Evolutionary conservation across 2,888 invertebrate genomes (phyloP), one percentile per base, ranked within the genome.

Genomic region (Chrysolina haemoptera): DNA sequence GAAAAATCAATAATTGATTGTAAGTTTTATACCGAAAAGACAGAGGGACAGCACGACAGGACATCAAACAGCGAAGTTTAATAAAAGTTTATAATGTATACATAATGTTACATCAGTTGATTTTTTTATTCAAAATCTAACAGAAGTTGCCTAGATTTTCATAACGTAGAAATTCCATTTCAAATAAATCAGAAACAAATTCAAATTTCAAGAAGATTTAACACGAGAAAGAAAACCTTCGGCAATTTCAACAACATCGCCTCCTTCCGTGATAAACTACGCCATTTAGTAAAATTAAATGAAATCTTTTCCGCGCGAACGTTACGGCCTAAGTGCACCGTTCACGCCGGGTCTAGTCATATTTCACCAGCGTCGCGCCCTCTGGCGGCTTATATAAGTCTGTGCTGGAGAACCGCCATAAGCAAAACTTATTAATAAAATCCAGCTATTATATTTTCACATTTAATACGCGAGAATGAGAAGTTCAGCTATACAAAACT

Each of bases 401-500:
- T 59, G 59, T 27, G 35, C 14, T n/a, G 9, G 27, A 27, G n/a
- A 8, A 22, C 9, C 35, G 35, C 73, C 66, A 41, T 68, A 68
- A 73, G 73, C 72, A 73, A 68, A 77, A 77, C 75, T 73, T 73
- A 77, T 75, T 77, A 77, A 73, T 77, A 73, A 75, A 75, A 77
- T 75, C 68, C 71, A 9, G 53, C 71, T 68, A 73, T 75, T 75
- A 77, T 69, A 73, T 77, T 77, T 77, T 74, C 77, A 22, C 74
- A 66, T 35, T 59, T 59, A 16, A 59, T 59, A 59, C 59, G 59
- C 59, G 35, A 59, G 27, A 59, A 59, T 16, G 66, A 43, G 62
- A 73, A 78, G 76, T 78, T 78, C 53, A 55, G 66, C 74, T 73
- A 71, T 74, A 78, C 76, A 78, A 74, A 78, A 78, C 78, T 74